These are phyloP conservation scores for Apomyelois bistriatella DNA, from an alignment of 2,888 invertebrate genomes.

Conservation along the genomic window DNA sequence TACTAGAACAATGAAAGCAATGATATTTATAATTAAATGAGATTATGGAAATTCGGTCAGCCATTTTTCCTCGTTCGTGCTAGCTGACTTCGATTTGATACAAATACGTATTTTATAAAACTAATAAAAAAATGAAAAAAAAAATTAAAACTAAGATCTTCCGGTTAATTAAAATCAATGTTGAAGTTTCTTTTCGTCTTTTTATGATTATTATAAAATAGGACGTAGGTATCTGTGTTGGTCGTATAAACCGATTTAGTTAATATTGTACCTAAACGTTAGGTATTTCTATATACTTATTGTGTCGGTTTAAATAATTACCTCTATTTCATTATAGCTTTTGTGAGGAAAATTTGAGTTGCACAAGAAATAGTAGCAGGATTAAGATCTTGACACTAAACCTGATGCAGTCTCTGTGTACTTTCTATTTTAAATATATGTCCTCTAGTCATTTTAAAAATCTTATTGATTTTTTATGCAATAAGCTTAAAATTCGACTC, in stretches of 20 bases:
- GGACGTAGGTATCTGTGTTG: slow-evolving; percentile 76
- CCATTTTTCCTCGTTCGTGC: slow-evolving; percentile 64
- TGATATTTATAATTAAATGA: slow-evolving; percentile 72
- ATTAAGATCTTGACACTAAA: slow-evolving; percentile 52
- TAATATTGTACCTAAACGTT: slow-evolving; percentile 69
- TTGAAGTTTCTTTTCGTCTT: slow-evolving; percentile 72
- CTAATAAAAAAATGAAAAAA: slow-evolving; percentile 48
- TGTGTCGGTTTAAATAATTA: slow-evolving; percentile 76
- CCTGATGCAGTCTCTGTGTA: slow-evolving; percentile 28
- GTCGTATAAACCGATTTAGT: slow-evolving; percentile 74
- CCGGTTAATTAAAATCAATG: slow-evolving; percentile 66
- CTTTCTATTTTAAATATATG: neutral
- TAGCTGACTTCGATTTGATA: slow-evolving; percentile 76
- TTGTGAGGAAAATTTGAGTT: slow-evolving; percentile 70
- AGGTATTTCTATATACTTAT: slow-evolving; percentile 77
- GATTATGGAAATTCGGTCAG: slow-evolving; percentile 61
- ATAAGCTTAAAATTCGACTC: neutral
- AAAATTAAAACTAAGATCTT: slow-evolving; percentile 71
- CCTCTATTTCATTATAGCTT: slow-evolving; percentile 74
- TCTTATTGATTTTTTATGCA: neutral
- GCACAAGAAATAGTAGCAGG: slow-evolving; percentile 75
- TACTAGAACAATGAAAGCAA: slow-evolving; percentile 72
- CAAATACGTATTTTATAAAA: slow-evolving; percentile 77
- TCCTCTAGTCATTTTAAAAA: slow-evolving; percentile 1
- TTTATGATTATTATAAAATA: slow-evolving; percentile 75